phyloP scores from a whole-genome alignment of 2,113 vertebrate species.

The Oriolus oriolus region DNA sequence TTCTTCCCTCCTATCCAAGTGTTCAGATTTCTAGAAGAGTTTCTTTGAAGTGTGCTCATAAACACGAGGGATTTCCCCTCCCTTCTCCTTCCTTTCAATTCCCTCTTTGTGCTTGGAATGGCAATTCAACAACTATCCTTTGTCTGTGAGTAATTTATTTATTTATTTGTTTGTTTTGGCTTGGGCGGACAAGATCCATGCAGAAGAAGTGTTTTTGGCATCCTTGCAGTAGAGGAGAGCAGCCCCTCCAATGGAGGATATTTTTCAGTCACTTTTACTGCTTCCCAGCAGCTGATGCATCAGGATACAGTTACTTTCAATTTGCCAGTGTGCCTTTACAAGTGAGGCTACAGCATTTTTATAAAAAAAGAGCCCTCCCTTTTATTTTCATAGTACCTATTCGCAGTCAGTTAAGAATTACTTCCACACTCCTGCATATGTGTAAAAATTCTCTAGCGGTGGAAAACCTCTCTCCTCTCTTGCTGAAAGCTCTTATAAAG shows the following conservation, averaged over 20 bases:
- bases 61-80: constrained; percentile 34
- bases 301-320: background rate
- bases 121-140: constrained; percentile 24
- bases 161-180: background rate
- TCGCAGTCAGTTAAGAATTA: background rate
- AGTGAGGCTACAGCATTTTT: background rate
- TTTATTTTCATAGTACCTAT: background rate
- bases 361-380: background rate
- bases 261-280: background rate
- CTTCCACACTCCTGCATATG: background rate
- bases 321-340: background rate
- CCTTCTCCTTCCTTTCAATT: constrained; percentile 10
- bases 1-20: background rate
- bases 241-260: background rate
- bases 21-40: constrained; percentile 44
- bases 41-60: constrained; percentile 45
- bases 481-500: background rate
- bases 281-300: background rate
- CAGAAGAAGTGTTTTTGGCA: background rate
- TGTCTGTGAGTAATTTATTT: background rate
- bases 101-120: constrained; percentile 16
- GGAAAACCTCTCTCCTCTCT: background rate
- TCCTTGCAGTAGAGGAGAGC: background rate
- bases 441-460: background rate
- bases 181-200: background rate